phyloP scores from a whole-genome alignment of 2,113 vertebrate species.

The Colinus virginianus region DNA sequence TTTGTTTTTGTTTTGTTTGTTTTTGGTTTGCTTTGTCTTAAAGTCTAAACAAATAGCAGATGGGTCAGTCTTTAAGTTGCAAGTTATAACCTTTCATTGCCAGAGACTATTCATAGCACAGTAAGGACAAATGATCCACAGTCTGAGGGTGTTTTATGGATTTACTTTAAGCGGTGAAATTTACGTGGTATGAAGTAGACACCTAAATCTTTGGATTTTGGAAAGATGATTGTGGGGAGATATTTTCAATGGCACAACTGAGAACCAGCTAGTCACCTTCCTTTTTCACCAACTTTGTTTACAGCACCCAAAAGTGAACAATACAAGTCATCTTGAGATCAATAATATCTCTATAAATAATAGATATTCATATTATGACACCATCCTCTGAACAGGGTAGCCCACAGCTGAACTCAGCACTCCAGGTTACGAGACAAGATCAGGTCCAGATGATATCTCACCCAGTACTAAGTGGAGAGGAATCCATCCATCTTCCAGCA shows the following conservation, averaged over 20 bases:
- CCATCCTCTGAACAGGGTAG: neutral
- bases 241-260: neutral
- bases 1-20: too few species aligned
- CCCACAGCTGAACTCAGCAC: neutral
- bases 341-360: neutral
- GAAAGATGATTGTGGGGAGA: neutral
- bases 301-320: neutral
- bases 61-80: conserved; percentile 25
- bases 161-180: conserved; percentile 29
- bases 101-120: conserved; percentile 52
- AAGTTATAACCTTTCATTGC: conserved; percentile 40
- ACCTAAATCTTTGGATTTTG: conserved; percentile 25
- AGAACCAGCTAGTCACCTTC: neutral
- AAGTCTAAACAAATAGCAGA: conserved; percentile 36
- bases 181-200: conserved; percentile 1
- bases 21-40: neutral
- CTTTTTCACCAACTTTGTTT: neutral
- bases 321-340: neutral
- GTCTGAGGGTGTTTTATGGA: conserved; percentile 31
- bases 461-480: neutral
- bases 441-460: neutral
- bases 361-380: neutral
- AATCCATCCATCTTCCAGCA: neutral
- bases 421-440: neutral
- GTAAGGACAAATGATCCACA: conserved; percentile 41